These are phyloP conservation scores for Notodonta ziczac DNA, from an alignment of 2,888 invertebrate species.

Conservation along the genomic window DNA sequence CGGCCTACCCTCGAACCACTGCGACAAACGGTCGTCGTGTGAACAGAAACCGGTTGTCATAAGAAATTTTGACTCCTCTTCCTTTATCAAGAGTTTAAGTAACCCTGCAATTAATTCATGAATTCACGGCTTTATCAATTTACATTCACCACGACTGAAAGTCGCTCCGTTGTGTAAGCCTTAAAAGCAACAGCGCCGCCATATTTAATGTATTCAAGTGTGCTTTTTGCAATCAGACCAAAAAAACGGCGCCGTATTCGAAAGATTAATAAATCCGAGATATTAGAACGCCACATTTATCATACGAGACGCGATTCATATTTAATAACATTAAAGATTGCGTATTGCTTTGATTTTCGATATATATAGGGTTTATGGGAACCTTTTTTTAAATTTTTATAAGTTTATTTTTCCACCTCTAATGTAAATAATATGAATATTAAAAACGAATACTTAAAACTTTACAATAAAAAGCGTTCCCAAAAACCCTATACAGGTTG, in stretches of 20 bases:
- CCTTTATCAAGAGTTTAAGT: too few relatives aligned
- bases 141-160: neutral
- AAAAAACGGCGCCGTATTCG: neutral
- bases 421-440: too few relatives aligned
- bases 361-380: neutral
- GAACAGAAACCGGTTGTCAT: too few relatives aligned
- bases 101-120: too few relatives aligned
- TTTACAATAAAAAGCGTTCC: too few relatives aligned
- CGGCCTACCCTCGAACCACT: too few relatives aligned
- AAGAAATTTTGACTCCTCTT: too few relatives aligned
- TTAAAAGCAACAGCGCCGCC: neutral
- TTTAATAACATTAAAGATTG: slow-evolving; percentile 1
- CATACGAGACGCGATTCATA: neutral
- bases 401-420: too few relatives aligned
- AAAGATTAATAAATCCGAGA: slow-evolving; percentile 3
- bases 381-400: too few relatives aligned
- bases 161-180: neutral
- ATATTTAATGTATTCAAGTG: slow-evolving; percentile 1
- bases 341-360: neutral
- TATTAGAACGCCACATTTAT: neutral
- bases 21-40: too few relatives aligned
- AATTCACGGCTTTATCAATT: neutral
- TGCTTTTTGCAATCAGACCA: slow-evolving; percentile 2
- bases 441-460: too few relatives aligned
- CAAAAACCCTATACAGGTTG: too few relatives aligned